Evolutionary conservation across 2,888 invertebrate species (phyloP), one percentile per base, ranked within the genome.

Genomic region (Pachycephus smyrnensis): DNA sequence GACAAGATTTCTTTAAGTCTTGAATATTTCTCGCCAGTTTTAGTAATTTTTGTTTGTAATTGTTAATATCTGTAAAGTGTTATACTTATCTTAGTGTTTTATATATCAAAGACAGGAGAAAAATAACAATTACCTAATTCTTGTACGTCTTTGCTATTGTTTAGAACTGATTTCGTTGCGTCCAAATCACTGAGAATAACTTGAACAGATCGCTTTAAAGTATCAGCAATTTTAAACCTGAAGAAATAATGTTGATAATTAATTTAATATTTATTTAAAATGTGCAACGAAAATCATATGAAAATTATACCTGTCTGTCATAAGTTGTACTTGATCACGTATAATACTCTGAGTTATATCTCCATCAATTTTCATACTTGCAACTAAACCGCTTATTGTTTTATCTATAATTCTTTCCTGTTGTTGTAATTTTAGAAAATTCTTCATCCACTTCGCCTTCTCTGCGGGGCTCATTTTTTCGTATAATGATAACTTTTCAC

Each of bases 361-460:
- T 0, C 84, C 74, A 73, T 87, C 84, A n/a, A 87, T 81, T 80
- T 88, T 91, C 81, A 89, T 84, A 73, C 81, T 88, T 3, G 83
- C 82, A 31, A 90, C 82, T 79, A 86, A 84, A 55, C 82, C 75
- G 4, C 82, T 80, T 3, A 91, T 75, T 23, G 84, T 86, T 75
- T 87, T 90, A 40, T 90, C 89, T 36, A 90, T 85, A 69, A 86
- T 80, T 40, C 83, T 78, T 77, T 90, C 90, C 73, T 91, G 88
- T 36, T 89, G 87, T 76, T 88, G 91, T 32, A 91, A 77, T 77
- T 85, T 88, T 3, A 88, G 78, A 36, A 89, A 82, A 4, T 86
- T 83, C 76, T 86, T 87, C 6, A 84, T 73, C 40, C 80, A 87
- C 11, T 86, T 84, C n/a, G 80, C 75, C 75, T 80, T 86, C 75